phyloP scores from a whole-genome alignment of 2,113 vertebrate genomes.

The Dendrocopos noguchii region DNA sequence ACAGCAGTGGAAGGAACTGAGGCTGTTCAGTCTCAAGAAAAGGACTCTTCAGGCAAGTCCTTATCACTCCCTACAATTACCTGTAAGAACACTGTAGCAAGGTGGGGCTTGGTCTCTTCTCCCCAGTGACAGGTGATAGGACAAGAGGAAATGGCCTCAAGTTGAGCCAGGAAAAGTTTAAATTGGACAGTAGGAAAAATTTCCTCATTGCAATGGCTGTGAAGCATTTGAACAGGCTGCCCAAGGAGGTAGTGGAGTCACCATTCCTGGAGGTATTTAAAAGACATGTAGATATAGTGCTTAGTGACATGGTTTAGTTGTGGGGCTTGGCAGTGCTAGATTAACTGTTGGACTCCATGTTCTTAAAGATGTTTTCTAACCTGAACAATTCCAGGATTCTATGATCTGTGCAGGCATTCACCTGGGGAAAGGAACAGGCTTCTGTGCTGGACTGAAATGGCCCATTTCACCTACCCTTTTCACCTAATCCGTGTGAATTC shows the following conservation, averaged over 20 bases:
- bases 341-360: too few relatives aligned
- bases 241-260: neutral
- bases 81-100: neutral
- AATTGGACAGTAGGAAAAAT: neutral
- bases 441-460: neutral
- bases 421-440: neutral
- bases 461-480: neutral
- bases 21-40: neutral
- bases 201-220: neutral
- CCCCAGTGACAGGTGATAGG: neutral
- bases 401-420: neutral
- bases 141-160: neutral
- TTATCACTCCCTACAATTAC: neutral
- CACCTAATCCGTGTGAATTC: neutral
- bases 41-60: neutral
- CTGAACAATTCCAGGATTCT: too few relatives aligned
- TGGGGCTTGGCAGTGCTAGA: too few relatives aligned
- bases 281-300: neutral
- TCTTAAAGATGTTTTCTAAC: too few relatives aligned
- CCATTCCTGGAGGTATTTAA: neutral
- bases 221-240: neutral
- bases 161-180: neutral
- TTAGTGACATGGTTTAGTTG: too few relatives aligned
- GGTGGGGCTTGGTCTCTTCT: neutral
- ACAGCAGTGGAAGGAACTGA: neutral